These are phyloP conservation scores for Ceyx erithaca DNA, from an alignment of 2,797 vertebrate genomes.

Conservation along the genomic window DNA sequence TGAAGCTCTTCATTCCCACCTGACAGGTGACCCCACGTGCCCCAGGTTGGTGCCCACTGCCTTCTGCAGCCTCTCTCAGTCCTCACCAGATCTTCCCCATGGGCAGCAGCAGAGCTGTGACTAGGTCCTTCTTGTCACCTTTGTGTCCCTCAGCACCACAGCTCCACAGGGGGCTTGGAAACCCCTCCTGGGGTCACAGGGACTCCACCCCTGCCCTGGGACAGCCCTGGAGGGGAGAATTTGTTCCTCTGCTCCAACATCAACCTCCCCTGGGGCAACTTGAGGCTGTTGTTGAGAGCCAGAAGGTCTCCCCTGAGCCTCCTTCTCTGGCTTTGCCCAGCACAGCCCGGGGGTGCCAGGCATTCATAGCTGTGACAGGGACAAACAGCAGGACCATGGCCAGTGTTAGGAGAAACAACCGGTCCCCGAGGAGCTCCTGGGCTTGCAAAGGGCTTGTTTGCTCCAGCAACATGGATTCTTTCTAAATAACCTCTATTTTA, in stretches of 20 bases:
- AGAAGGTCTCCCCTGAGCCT: too few relatives aligned
- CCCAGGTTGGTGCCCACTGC: fast-evolving
- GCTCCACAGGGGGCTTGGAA: too few relatives aligned
- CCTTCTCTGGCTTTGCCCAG: background rate
- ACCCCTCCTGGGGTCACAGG: too few relatives aligned
- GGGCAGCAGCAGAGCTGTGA: background rate
- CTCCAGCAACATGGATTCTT: conserved; percentile 11
- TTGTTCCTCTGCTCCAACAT: too few relatives aligned
- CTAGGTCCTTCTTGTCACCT: background rate
- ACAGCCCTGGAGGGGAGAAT: too few relatives aligned
- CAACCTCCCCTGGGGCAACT: too few relatives aligned
- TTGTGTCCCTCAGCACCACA: background rate
- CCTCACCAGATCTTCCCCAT: fast-evolving
- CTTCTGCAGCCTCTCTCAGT: background rate
- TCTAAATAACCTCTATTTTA: background rate
- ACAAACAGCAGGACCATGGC: conserved; percentile 31
- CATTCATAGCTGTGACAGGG: conserved; percentile 47
- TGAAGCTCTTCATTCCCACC: background rate
- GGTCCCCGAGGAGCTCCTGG: conserved; percentile 10
- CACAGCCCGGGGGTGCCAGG: background rate
- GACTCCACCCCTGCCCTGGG: too few relatives aligned
- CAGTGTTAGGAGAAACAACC: background rate
- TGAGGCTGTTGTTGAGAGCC: too few relatives aligned
- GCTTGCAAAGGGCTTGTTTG: conserved; percentile 44
- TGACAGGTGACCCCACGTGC: fast-evolving